Base-by-base conservation (phyloP, 1,140 invertebrate genomes). In the Lepidurus packardi region DNA sequence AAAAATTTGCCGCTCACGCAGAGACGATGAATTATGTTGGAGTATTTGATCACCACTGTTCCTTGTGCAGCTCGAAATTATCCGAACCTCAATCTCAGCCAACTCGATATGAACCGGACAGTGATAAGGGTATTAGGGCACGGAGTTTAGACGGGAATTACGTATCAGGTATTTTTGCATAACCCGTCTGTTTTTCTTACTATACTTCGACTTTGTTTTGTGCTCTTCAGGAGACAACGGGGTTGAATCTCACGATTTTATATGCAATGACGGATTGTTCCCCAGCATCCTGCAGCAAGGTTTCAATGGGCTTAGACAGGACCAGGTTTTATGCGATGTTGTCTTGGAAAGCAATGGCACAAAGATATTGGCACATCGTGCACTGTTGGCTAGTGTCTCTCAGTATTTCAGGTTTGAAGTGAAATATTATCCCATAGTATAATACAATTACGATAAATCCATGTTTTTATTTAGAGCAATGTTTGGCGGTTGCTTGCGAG, bases 281-380 rank as follows among this genome's bases (percentile, higher is more conserved):
- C 53, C 53, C 13, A 65, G 53, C 53, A 65, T 65, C 21, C 8
- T 65, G 21, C 53, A 65, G 53, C 53, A 65, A 65, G 53, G 53
- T 9, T n/a, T 65, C 7, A 65, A 65, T 16, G 21, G 53, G 21
- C 53, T 65, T 0, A 13, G 53, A 7, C 53, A 65, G 21, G 53
- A 65, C 21, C 16, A 65, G 53, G 13, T 65, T 9, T 16, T 65
- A 65, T 65, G 53, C 53, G 53, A 65, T 21, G 53, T 65, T n/a
- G 21, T 65, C 13, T 65, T 82, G 65, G 81, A 79, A 41, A 79
- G 78, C 21, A 78, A 79, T 73, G 77, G 75, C 16, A 81, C 84
- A n/a, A 86, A 87, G 80, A 85, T 88, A n/a, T 82, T 84, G 7
- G 89, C 88, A n/a, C 90, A 91, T 82, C 88, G 88, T 82, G 85